Conservation (phyloP, 2,113 vertebrate genomes). For the Rhea pennata region DNA sequence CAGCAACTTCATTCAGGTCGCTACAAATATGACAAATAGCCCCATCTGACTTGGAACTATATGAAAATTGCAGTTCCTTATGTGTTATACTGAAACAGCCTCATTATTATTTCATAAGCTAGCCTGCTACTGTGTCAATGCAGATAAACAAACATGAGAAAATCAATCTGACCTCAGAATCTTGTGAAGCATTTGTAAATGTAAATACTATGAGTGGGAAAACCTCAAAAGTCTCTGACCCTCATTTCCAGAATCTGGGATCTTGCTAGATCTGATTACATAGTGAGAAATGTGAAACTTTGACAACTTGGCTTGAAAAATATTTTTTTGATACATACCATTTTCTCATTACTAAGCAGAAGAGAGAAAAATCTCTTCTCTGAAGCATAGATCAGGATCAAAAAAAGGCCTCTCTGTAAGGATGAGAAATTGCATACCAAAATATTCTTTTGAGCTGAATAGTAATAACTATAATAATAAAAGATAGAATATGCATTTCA, state of each 20-base stretch:
- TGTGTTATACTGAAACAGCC: neutral
- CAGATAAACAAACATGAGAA: slow-evolving; percentile 55
- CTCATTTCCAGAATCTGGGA: slow-evolving; percentile 20
- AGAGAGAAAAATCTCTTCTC: neutral
- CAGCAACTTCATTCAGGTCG: neutral
- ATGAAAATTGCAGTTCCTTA: neutral
- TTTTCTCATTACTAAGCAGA: slow-evolving; percentile 22
- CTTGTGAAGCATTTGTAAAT: slow-evolving; percentile 15
- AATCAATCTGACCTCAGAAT: slow-evolving; percentile 26
- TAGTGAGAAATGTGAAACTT: slow-evolving; percentile 19
- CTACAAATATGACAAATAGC: neutral
- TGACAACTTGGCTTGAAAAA: slow-evolving; percentile 29
- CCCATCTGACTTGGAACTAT: neutral
- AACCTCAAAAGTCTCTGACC: slow-evolving; percentile 52
- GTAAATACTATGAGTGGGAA: slow-evolving; percentile 67
- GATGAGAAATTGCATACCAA: neutral
- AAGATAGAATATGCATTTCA: neutral
- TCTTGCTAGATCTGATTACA: neutral
- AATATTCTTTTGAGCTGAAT: slow-evolving; percentile 3
- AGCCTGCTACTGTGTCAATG: neutral
- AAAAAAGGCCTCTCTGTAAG: neutral
- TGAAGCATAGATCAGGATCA: neutral
- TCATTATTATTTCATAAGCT: slow-evolving; percentile 35
- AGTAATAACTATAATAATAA: neutral
- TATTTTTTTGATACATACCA: neutral